Conservation (phyloP, 1,140 invertebrate genomes). For the Lasaia peninsularis region DNA sequence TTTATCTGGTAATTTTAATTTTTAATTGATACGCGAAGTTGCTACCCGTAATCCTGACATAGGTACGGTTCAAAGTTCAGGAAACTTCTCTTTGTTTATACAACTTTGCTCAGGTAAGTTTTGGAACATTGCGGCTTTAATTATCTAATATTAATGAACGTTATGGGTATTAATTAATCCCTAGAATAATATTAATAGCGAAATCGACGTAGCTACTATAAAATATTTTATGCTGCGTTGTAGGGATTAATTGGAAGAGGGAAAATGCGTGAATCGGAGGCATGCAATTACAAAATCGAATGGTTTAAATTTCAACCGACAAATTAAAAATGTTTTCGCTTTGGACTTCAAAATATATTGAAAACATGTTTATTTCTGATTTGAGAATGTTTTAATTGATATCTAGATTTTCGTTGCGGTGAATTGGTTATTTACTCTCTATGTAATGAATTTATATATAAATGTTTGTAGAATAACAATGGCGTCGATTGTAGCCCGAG, state of each 20-base stretch:
- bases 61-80: slow-evolving; percentile 62
- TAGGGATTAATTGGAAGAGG: slow-evolving; percentile 14
- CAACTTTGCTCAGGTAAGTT: slow-evolving; percentile 69
- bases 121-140: slow-evolving; percentile 72
- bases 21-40: slow-evolving; percentile 66
- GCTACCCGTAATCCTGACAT: slow-evolving; percentile 53
- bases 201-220: slow-evolving; percentile 24
- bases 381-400: background rate
- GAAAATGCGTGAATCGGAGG: background rate
- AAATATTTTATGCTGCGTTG: background rate
- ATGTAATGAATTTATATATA: no score
- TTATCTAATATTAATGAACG: slow-evolving; percentile 75
- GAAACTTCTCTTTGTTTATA: slow-evolving; percentile 69
- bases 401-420: background rate
- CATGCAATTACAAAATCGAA: slow-evolving; percentile 3
- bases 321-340: background rate
- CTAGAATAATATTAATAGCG: slow-evolving; percentile 49
- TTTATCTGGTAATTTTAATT: slow-evolving; percentile 42
- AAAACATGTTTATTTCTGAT: background rate
- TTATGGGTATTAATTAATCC: slow-evolving; percentile 69
- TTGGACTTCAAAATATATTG: background rate
- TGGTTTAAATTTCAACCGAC: background rate
- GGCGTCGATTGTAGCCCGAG: no score
- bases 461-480: no score
- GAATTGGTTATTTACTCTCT: background rate